Base-by-base conservation (phyloP, 2,113 vertebrate genomes). In the Dasypus novemcinctus region DNA sequence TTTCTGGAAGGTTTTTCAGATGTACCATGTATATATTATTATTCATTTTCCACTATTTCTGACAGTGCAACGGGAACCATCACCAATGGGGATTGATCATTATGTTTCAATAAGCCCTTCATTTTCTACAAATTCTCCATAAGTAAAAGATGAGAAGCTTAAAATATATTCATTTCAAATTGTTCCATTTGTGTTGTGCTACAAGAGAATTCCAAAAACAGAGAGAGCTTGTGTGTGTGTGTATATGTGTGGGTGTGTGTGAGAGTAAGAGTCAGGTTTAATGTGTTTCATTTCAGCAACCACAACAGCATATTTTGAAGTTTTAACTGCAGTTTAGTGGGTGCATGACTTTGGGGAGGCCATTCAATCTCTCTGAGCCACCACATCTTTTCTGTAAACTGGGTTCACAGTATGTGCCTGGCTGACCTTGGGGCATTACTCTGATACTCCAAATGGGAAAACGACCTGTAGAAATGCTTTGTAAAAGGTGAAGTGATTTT, bases 101-200 rank as follows among this genome's bases (percentile, higher is more conserved):
- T 82, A 31, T 46, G 21, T 87, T 93, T 96, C 81, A 69, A 41
- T 5, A 74, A 82, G 23, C 4, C 23, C n/a, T 83, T 94, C 75
- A 17, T 78, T 52, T 41, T 54, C 33, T 29, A 54, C 46, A 79
- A 79, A 79, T 33, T 79, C 31, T 27, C 46, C 54, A 13, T 21
- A 57, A 18, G 54, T 57, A 57, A 57, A 57, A 20, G 68, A 87
- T 20, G 4, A 94, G 83, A 20, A 63, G 18, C 61, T n/a, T 81
- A 76, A 92, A 91, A 96, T 59, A 29, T 17, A 94, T 78, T 74
- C 46, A 8, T 68, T 41, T 95, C 49, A 93, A 87, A 82, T 86
- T 63, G 14, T 76, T 88, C 20, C 63, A 81, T 41, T 89, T 93
- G 59, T 27, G 54, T 23, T 75, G 63, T 27, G 54, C 20, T 75